Evolutionary conservation across 92 coral and sea anemone species (phyloP), one percentile per base, ranked within the genome.

Genomic region (Epizoanthus stellaris): DNA sequence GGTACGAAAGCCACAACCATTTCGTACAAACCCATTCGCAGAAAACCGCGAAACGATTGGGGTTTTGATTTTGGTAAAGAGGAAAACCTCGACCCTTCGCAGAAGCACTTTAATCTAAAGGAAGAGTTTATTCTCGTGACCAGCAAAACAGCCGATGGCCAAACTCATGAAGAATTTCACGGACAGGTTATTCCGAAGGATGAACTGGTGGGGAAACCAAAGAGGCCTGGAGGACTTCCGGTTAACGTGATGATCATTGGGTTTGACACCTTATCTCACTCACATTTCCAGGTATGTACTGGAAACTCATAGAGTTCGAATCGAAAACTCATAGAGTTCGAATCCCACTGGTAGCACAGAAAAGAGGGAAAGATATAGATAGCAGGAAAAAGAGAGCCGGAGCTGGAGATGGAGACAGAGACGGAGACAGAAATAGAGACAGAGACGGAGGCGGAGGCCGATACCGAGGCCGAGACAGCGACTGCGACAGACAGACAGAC

Each of bases 201-300:
- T 19, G 88, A 90, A 9, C 88, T 75, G 23, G 11, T 85, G 5
- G 67, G 76, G 57, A 16, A 4, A 40, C 59, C 64, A 34, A 36
- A 76, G 43, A 67, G 69, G 20, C 5, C 25, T 77, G 62, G 77
- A 61, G 98, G 98, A 5, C 81, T 95, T 25, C 93, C 93, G 68
- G 84, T 91, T 38, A 95, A 90, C 67, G 97, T 95, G n/a, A 76
- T 95, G 61, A 91, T 95, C 42, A 80, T 95, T 14, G 98, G 98
- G 38, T 83, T 95, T 36, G 98, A 95, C 56, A 93, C 98, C 7
- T 42, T 71, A 45, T 71, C 76, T 45, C 76, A 45, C 30, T 52
- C 59, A 3, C 97, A 95, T 62, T 93, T 95, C 87, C 93, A 43
- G 76, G 76, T 71, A 71, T 52, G 56, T 49, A 49, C 54, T 49